phyloP scores from a whole-genome alignment of 1,140 invertebrate species.

The Drosophila quadrilineata region DNA sequence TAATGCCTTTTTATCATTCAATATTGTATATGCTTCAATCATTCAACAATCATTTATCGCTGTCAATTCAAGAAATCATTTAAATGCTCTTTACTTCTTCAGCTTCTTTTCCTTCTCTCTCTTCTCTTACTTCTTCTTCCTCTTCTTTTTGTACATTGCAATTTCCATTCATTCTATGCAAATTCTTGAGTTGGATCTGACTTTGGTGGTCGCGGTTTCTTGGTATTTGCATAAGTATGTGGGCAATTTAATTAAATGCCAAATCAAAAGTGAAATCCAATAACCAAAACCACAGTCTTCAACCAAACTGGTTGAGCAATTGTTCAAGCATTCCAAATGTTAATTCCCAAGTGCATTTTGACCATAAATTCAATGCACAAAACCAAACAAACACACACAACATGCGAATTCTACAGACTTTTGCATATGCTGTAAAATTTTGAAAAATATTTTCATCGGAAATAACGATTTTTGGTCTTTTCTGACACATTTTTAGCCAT shows the following conservation, averaged over 20 bases:
- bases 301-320: constrained; percentile 49
- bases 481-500: too few relatives aligned
- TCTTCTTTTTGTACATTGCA: background rate
- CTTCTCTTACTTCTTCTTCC: background rate
- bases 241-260: constrained; percentile 74
- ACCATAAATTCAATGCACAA: constrained; percentile 22
- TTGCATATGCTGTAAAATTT: constrained; percentile 1
- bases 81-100: too few relatives aligned
- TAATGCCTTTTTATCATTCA: constrained; percentile 57
- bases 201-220: constrained; percentile 36
- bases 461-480: too few relatives aligned
- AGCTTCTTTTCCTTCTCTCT: background rate
- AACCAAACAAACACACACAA: background rate
- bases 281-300: too few relatives aligned
- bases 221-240: constrained; percentile 74
- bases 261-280: too few relatives aligned
- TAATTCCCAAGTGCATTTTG: constrained; percentile 77
- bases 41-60: too few relatives aligned
- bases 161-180: constrained; percentile 67
- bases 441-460: background rate
- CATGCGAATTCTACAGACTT: background rate
- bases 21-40: too few relatives aligned
- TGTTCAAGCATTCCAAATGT: constrained; percentile 76
- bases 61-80: too few relatives aligned
- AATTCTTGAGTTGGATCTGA: constrained; percentile 39